A percentile compares a stretch with the other conserved stretches of the same genome.
Evolutionary conservation across 2,113 vertebrate genomes (phyloP).

Genomic region (Apodemus sylvaticus): DNA sequence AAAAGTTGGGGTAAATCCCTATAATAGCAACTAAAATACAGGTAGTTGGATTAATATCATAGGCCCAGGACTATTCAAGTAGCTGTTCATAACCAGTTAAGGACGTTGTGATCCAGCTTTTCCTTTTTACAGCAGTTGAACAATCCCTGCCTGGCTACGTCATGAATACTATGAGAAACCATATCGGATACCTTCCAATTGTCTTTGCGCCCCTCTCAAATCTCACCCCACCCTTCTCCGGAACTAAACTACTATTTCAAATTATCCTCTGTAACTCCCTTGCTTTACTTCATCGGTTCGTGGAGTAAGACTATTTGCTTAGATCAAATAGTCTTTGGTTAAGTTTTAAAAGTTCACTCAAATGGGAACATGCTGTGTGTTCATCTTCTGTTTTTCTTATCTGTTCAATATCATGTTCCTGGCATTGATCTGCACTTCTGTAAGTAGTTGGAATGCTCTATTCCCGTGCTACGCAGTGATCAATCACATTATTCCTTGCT

Average conservation of each 20-base stretch:
- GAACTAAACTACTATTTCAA: neutral
- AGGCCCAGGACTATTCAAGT: neutral
- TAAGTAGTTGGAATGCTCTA: neutral
- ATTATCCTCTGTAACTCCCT: neutral
- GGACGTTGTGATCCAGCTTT: neutral
- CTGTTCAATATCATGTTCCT: slow-evolving; percentile 4
- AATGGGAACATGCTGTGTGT: neutral
- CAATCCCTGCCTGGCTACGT: neutral
- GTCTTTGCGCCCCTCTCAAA: neutral
- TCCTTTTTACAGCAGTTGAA: neutral
- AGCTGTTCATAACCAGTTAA: neutral
- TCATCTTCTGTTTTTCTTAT: slow-evolving; percentile 39
- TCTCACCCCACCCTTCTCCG: neutral
- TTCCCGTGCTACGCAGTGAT: neutral
- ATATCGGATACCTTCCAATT: neutral
- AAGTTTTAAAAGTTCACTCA: slow-evolving; percentile 9
- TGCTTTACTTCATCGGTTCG: neutral
- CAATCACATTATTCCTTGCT: neutral
- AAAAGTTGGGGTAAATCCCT: neutral
- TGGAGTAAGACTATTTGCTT: neutral
- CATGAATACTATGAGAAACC: neutral
- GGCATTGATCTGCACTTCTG: slow-evolving; percentile 1
- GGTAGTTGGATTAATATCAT: neutral
- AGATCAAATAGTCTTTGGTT: neutral
- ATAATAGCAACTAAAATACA: neutral